Conservation (phyloP, 2,888 invertebrate species). For the Noctua pronuba region DNA sequence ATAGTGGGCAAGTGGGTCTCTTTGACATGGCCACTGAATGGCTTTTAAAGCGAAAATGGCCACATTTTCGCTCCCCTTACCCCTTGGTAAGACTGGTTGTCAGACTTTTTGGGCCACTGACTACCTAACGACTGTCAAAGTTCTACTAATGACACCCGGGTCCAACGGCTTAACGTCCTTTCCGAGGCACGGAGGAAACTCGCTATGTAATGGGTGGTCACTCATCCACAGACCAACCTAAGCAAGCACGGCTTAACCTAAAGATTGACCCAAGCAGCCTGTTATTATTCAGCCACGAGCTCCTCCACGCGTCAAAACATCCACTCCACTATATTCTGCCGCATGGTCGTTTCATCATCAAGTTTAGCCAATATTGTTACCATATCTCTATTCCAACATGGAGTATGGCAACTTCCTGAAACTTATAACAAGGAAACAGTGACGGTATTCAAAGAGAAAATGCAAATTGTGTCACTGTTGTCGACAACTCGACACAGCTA, state of each 20-base stretch:
- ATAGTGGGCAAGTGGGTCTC: background rate
- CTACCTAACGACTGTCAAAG: too few relatives aligned
- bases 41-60: slow-evolving; percentile 25
- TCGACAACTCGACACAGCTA: slow-evolving; percentile 18
- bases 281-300: too few relatives aligned
- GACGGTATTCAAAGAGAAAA: slow-evolving; percentile 48
- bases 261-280: too few relatives aligned
- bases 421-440: slow-evolving; percentile 50
- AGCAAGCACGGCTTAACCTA: too few relatives aligned
- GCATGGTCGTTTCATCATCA: background rate
- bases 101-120: too few relatives aligned
- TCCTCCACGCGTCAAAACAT: background rate
- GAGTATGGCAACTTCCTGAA: slow-evolving; percentile 23
- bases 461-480: slow-evolving; percentile 52
- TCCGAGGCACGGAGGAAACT: too few relatives aligned
- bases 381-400: slow-evolving; percentile 11
- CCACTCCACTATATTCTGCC: background rate
- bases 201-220: too few relatives aligned
- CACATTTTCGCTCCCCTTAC: too few relatives aligned
- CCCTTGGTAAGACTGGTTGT: too few relatives aligned
- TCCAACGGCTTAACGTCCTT: too few relatives aligned
- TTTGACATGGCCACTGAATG: slow-evolving; percentile 30
- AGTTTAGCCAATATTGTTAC: slow-evolving; percentile 15
- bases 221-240: too few relatives aligned
- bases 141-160: too few relatives aligned